These are phyloP conservation scores for Enteromius mattozi DNA, from an alignment of 2,797 vertebrate genomes.

Conservation along the genomic window DNA sequence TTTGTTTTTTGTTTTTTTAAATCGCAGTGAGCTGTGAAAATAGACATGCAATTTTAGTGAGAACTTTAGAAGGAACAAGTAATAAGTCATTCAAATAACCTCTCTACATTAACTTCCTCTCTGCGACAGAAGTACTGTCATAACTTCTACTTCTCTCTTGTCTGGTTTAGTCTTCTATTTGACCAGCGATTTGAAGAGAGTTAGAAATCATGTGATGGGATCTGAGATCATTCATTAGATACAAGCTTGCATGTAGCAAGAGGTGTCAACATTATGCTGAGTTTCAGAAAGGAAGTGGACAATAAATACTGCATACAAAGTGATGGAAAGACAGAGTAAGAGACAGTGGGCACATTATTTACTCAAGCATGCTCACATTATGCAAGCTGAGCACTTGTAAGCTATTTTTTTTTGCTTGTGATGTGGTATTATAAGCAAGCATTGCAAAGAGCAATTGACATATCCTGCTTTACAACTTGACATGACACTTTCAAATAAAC, in stretches of 20 bases:
- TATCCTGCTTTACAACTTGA: constrained; percentile 19
- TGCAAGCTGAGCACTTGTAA: constrained; percentile 20
- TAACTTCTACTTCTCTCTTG: constrained; percentile 43
- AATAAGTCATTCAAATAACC: not conserved
- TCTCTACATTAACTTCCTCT: constrained; percentile 32
- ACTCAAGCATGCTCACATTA: constrained; percentile 7
- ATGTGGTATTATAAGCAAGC: constrained; percentile 36
- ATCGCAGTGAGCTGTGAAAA: constrained; percentile 7
- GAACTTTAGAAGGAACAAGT: constrained; percentile 1
- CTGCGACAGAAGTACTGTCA: not conserved
- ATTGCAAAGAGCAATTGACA: not conserved
- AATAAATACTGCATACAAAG: constrained; percentile 29
- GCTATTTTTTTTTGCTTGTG: constrained; percentile 18
- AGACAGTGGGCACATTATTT: constrained; percentile 36
- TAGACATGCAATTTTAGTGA: not conserved
- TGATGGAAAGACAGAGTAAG: constrained; percentile 40
- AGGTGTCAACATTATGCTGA: constrained; percentile 31
- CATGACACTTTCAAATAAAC: constrained; percentile 9
- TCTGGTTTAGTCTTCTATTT: not conserved
- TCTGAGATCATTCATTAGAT: constrained; percentile 23
- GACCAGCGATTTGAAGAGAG: not conserved
- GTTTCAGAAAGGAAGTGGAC: constrained; percentile 55
- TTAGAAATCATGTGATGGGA: constrained; percentile 34
- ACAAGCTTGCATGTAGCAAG: not conserved
- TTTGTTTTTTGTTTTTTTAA: not conserved